Evolutionary conservation across 2,797 vertebrate genomes (phyloP), one percentile per base, ranked within the genome.

Genomic region (Anguilla megastoma): DNA sequence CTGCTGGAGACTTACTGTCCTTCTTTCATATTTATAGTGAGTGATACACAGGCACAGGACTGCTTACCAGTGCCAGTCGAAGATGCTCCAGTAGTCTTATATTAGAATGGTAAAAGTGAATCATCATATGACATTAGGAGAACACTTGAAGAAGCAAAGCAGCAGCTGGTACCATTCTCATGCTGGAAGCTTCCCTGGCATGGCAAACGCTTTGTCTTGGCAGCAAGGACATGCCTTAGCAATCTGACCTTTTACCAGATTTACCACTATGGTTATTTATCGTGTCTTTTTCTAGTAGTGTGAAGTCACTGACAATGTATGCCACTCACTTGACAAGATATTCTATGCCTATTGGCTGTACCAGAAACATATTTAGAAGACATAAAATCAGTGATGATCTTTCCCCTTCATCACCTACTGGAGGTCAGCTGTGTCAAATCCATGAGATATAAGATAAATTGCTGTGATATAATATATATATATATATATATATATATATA

Each of bases 181-280:
- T 80, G 76, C 76, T 45, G 36, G 14, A 45, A 48, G 76, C 36
- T 18, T 80, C 76, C 41, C 41, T 41, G 76, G 76, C 21, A 80
- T 80, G 76, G 36, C 76, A 76, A 16, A 76, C 33, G 41, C 36
- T 80, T 45, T 80, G 76, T 80, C 76, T 80, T 80, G 76, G 76
- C 76, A 80, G 76, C 76, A 80, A 45, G 16, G 41, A 21, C 41
- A 48, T 80, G 76, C 41, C 36, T 41, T 24, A 80, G 76, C 36
- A 48, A 12, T 21, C 3, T 48, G 41, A 80, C 76, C 76, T 76
- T 76, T 10, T 45, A 48, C 45, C 76, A 80, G 76, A 45, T 80
- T 80, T 9, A 80, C 76, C 76, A 48, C 16, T 45, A 80, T 80
- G 76, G 14, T 45, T 45, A 21, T 80, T 80, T 80, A 48, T 41